These are phyloP conservation scores for Acrossocheilus wenchowensis DNA, from an alignment of 2,797 vertebrate species.

Conservation along the genomic window DNA sequence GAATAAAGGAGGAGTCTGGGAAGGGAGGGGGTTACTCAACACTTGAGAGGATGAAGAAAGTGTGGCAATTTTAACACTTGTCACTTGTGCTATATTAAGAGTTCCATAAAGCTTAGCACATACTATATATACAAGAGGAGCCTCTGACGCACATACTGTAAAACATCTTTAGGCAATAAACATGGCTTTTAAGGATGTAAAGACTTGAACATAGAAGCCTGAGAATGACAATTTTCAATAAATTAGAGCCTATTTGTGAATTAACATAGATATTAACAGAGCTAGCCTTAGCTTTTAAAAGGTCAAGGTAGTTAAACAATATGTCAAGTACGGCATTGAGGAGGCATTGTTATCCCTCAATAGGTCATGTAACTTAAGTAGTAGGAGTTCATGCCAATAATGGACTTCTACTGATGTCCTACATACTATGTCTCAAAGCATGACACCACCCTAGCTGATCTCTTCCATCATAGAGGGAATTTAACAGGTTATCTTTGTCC, in stretches of 20 bases:
- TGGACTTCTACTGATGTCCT: conserved; percentile 23
- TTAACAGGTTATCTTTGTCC: conserved; percentile 61
- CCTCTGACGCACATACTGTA: neutral
- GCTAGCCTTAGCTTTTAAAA: neutral
- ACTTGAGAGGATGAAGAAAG: neutral
- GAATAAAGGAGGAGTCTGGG: conserved; percentile 27
- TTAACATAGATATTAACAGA: neutral
- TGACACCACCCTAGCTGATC: neutral
- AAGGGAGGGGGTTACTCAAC: neutral
- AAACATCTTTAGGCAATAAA: neutral
- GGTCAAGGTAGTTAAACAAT: conserved; percentile 14
- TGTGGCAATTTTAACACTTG: neutral
- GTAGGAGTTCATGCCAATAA: neutral
- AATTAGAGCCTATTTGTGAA: neutral
- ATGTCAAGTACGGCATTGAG: neutral
- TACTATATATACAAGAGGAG: conserved; percentile 1
- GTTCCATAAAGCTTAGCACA: neutral
- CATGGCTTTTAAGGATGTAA: neutral
- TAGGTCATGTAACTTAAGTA: conserved; percentile 23
- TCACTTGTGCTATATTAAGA: conserved; percentile 29
- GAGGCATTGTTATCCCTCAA: neutral
- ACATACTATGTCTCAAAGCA: neutral
- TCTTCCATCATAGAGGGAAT: conserved; percentile 34
- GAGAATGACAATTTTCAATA: neutral
- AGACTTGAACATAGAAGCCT: neutral